Evolutionary conservation across 1,140 invertebrate species (phyloP).

Genomic region (Acyrthosiphon pisum): DNA sequence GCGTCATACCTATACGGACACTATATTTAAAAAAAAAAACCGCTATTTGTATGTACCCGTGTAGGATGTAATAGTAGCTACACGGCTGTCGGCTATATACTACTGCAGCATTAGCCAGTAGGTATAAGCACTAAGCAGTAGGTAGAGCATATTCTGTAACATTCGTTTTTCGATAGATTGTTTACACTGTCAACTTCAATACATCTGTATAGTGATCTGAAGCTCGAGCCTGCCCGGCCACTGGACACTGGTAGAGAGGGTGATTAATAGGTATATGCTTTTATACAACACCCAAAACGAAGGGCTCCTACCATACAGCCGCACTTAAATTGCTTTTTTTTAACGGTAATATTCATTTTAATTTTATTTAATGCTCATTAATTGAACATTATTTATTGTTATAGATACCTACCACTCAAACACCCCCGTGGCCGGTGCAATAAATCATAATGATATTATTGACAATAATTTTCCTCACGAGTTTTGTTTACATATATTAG

Average conservation of each 20-base stretch:
- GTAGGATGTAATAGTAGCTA: too few species aligned
- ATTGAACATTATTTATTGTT: background rate
- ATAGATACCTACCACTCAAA: background rate
- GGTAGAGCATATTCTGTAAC: background rate
- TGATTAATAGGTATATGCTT: background rate
- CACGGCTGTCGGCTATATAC: background rate
- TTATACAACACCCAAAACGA: background rate
- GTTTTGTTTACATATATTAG: background rate
- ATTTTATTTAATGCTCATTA: background rate
- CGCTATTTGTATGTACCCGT: background rate
- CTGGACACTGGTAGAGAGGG: background rate
- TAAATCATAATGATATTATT: background rate
- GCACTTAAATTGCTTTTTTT: background rate
- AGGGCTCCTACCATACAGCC: background rate
- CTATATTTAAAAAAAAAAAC: background rate
- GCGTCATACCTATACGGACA: background rate
- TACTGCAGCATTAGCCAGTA: background rate
- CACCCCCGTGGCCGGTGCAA: background rate
- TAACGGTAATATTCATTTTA: background rate
- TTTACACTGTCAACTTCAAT: background rate
- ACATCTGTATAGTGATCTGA: background rate
- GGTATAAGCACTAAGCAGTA: too few species aligned
- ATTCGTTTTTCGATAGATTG: background rate
- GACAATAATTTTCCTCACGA: background rate
- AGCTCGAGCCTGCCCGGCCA: background rate